Conservation (phyloP, 2,888 invertebrate genomes). For the Cephus rjabovi region DNA sequence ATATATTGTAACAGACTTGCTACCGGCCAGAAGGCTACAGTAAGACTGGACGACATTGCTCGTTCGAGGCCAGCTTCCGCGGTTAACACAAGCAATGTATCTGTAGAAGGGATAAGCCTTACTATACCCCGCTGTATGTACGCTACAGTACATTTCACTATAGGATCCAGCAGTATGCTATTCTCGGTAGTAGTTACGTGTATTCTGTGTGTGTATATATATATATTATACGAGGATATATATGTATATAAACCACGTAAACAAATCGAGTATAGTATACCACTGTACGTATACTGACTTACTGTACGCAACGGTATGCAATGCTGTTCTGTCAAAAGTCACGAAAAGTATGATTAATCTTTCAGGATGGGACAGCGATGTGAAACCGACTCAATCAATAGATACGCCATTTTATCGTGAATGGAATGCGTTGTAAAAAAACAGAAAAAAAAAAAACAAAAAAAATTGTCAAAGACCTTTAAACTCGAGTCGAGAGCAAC, state of each 20-base stretch:
- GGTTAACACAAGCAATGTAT: slow-evolving; percentile 2
- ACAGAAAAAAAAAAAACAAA: neutral
- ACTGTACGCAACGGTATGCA: neutral
- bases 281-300: neutral
- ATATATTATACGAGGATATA: neutral
- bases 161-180: neutral
- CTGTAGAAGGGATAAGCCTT: neutral
- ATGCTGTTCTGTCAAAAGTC: neutral
- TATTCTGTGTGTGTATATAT: neutral
- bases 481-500: neutral
- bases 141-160: neutral
- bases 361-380: slow-evolving; percentile 17
- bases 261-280: neutral
- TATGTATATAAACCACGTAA: neutral
- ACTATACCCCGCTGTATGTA: neutral
- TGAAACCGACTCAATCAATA: slow-evolving; percentile 19
- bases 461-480: neutral
- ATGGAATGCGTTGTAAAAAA: neutral
- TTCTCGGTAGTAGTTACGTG: neutral
- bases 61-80: slow-evolving; percentile 54
- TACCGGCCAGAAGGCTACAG: slow-evolving; percentile 51
- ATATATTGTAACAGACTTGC: slow-evolving; percentile 11
- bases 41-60: slow-evolving; percentile 60
- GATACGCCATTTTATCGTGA: slow-evolving; percentile 6
- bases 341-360: slow-evolving; percentile 18